Evolutionary conservation across 2,888 invertebrate species (phyloP).

Genomic region (Furcula furcula): DNA sequence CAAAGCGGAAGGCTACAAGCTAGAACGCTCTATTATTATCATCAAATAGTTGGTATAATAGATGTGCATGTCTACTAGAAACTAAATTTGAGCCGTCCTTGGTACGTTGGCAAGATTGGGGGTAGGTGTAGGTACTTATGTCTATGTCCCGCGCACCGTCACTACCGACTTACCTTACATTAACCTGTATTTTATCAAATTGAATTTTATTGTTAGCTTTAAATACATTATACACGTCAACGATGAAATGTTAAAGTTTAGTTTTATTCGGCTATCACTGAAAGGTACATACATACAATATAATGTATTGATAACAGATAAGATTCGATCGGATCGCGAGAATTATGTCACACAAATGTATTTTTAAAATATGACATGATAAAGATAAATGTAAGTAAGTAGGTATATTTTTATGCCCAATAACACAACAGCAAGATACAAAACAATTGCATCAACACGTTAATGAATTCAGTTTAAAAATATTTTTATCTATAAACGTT

Average conservation of each 20-base stretch:
- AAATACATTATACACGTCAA: slow-evolving; percentile 72
- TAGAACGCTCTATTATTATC: neutral
- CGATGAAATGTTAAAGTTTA: slow-evolving; percentile 43
- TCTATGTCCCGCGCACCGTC: slow-evolving; percentile 59
- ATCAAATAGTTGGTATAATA: neutral
- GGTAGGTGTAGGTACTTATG: slow-evolving; percentile 2
- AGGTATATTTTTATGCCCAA: slow-evolving; percentile 16
- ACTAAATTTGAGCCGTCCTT: neutral
- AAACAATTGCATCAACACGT: no score
- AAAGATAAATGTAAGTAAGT: slow-evolving; percentile 9
- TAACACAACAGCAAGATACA: slow-evolving; percentile 20
- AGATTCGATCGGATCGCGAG: slow-evolving; percentile 52
- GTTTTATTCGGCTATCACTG: slow-evolving; percentile 58
- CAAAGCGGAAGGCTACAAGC: slow-evolving; percentile 13
- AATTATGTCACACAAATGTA: slow-evolving; percentile 22
- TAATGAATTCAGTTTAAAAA: no score
- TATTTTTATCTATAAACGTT: no score
- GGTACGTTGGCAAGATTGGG: neutral
- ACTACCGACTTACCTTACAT: slow-evolving; percentile 57
- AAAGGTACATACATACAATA: slow-evolving; percentile 55
- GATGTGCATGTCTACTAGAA: neutral
- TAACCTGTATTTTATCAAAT: slow-evolving; percentile 57
- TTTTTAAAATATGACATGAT: slow-evolving; percentile 16
- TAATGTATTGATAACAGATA: slow-evolving; percentile 68
- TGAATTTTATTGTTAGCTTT: slow-evolving; percentile 51